phyloP scores from a whole-genome alignment of 1,140 invertebrate species.

The Penaeus japonicus region DNA sequence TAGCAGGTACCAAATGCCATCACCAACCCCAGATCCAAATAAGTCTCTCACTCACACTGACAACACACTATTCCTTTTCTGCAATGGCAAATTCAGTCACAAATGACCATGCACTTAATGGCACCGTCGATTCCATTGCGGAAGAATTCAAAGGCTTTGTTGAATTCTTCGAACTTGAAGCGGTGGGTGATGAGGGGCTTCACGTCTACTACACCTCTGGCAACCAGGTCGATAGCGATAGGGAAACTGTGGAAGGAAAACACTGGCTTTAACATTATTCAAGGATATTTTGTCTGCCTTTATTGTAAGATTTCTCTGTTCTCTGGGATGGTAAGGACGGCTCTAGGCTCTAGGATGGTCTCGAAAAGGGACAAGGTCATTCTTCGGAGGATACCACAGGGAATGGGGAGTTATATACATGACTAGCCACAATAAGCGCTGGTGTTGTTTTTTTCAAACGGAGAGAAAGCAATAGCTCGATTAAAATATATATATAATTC shows the following conservation, averaged over 20 bases:
- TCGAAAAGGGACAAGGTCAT: not conserved
- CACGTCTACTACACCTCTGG: constrained; percentile 83
- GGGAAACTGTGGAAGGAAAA: constrained; percentile 70
- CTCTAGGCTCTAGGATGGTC: no score
- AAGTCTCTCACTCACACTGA: no score
- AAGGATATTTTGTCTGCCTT: no score
- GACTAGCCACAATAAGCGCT: not conserved
- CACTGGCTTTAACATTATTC: no score
- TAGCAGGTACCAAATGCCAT: no score
- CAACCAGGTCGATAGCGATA: constrained; percentile 83
- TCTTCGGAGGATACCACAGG: not conserved
- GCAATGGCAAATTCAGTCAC: constrained; percentile 60
- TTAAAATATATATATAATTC: no score
- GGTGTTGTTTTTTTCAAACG: no score
- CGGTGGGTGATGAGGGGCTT: constrained; percentile 93
- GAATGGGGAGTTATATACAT: not conserved
- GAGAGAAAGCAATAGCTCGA: no score
- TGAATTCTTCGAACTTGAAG: constrained; percentile 74
- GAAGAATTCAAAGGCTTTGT: constrained; percentile 76
- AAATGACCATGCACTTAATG: constrained; percentile 95
- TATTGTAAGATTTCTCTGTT: no score
- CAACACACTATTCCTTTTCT: no score
- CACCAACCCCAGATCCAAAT: no score
- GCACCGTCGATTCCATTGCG: constrained; percentile 74
- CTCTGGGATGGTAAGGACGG: no score